phyloP scores from a whole-genome alignment of 2,888 invertebrate species.

The Hypena proboscidalis region DNA sequence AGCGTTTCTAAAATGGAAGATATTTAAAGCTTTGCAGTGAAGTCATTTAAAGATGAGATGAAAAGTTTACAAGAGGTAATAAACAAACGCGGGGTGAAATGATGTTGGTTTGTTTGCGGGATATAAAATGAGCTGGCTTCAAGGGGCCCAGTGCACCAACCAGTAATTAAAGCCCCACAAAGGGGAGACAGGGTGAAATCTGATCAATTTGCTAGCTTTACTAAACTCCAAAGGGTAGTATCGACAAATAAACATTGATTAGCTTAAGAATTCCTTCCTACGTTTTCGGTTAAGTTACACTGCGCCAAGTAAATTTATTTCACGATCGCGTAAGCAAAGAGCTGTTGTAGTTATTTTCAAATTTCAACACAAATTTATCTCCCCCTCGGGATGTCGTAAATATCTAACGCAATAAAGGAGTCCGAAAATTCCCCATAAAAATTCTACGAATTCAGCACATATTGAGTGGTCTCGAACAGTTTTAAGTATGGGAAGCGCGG shows the following conservation, averaged over 20 bases:
- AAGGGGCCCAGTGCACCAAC: slow-evolving; percentile 60
- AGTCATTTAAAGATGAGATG: slow-evolving; percentile 66
- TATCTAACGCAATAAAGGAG: slow-evolving; percentile 72
- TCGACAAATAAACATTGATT: slow-evolving; percentile 62
- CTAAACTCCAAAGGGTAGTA: slow-evolving; percentile 60
- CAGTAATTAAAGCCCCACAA: slow-evolving; percentile 79
- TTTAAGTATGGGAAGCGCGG: slow-evolving; percentile 71
- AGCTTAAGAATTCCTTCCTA: slow-evolving; percentile 38
- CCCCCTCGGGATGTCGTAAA: slow-evolving; percentile 71
- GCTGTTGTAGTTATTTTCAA: slow-evolving; percentile 56
- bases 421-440: slow-evolving; percentile 71
- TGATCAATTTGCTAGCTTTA: slow-evolving; percentile 79
- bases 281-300: background rate
- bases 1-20: slow-evolving; percentile 39
- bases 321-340: slow-evolving; percentile 14
- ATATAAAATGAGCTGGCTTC: slow-evolving; percentile 70
- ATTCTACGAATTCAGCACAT: slow-evolving; percentile 80
- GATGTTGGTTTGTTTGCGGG: slow-evolving; percentile 80
- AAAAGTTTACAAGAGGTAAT: slow-evolving; percentile 68
- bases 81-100: slow-evolving; percentile 74
- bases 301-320: slow-evolving; percentile 12
- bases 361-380: slow-evolving; percentile 65
- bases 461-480: slow-evolving; percentile 74
- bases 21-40: slow-evolving; percentile 55
- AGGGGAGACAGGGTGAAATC: slow-evolving; percentile 73